Evolutionary conservation across 2,113 vertebrate species (phyloP).

Genomic region (Tragelaphus scriptus): DNA sequence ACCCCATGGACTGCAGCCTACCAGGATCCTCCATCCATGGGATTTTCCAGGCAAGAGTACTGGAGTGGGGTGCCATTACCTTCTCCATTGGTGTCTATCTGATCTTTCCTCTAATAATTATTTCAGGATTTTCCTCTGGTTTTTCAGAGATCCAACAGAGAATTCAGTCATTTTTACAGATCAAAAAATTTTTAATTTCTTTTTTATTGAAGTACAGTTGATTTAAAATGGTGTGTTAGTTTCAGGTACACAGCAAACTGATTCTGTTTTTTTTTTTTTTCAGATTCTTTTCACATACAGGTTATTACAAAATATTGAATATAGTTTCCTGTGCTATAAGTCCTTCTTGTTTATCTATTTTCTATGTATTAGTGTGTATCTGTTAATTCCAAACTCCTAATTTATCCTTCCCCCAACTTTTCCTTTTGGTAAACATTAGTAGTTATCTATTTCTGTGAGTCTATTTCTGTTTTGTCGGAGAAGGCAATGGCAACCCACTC

Average conservation of each 20-base stretch:
- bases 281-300: neutral
- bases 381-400: neutral
- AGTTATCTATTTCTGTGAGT: neutral
- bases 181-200: neutral
- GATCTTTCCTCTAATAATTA: neutral
- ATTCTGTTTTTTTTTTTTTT: neutral
- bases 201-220: neutral
- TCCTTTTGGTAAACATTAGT: neutral
- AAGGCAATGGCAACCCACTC: too few relatives aligned
- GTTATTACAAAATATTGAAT: neutral
- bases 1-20: too few relatives aligned
- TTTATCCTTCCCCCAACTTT: neutral
- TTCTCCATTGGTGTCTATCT: neutral
- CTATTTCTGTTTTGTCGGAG: neutral
- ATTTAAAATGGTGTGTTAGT: neutral
- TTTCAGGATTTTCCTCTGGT: conserved; percentile 6
- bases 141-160: neutral
- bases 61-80: neutral
- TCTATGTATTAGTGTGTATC: neutral
- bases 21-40: too few relatives aligned
- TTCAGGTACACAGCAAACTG: neutral
- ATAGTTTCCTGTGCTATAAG: neutral
- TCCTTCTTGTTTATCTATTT: neutral
- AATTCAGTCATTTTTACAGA: neutral
- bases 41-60: neutral